Evolutionary conservation across 2,797 vertebrate genomes (phyloP).

Genomic region (Synanceia verrucosa): DNA sequence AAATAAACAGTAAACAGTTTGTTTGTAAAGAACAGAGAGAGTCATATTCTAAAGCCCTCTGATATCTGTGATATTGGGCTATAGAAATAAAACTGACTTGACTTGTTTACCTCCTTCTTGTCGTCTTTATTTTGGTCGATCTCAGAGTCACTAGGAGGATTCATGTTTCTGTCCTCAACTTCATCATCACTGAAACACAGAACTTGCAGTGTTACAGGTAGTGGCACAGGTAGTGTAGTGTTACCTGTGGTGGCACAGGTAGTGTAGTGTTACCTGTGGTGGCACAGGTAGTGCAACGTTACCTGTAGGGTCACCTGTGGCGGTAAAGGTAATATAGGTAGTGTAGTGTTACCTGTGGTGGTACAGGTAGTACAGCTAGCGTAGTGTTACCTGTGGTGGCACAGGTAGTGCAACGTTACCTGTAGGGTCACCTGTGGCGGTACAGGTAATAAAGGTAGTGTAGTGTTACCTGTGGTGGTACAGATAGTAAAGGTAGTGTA

Average conservation of each 20-base stretch:
- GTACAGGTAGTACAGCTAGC: neutral
- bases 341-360: neutral
- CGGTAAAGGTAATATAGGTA: no score
- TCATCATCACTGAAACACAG: conserved; percentile 87
- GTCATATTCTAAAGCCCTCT: no score
- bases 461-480: neutral
- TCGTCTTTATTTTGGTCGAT: conserved; percentile 88
- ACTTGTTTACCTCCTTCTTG: conserved; percentile 81
- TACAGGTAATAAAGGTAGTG: neutral
- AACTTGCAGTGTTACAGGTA: neutral
- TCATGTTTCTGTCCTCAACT: conserved; percentile 83
- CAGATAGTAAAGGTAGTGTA: no score
- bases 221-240: neutral
- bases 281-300: neutral
- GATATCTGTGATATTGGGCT: no score
- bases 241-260: neutral
- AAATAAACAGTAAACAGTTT: no score
- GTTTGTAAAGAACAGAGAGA: no score
- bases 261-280: neutral
- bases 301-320: neutral
- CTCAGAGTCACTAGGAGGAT: conserved; percentile 84
- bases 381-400: neutral
- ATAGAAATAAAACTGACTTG: no score
- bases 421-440: neutral
- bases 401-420: neutral